Evolutionary conservation across 2,888 invertebrate genomes (phyloP), one percentile per base, ranked within the genome.

Genomic region (Drosophila ustulata): DNA sequence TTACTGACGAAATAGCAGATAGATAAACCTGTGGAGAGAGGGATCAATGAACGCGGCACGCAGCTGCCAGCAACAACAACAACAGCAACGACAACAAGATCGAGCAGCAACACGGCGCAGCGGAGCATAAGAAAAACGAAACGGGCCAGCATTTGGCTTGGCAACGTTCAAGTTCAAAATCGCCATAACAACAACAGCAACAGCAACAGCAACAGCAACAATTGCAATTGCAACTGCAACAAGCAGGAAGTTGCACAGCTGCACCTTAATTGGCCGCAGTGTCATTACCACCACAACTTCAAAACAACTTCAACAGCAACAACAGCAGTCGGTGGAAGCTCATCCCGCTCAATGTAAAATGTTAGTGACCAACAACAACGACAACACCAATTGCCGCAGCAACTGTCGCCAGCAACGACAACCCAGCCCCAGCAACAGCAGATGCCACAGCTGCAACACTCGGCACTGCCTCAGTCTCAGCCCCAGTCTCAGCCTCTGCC

Each of bases 331-430:
- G 6, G 50, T 53, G 66, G 51, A 50, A 58, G 58, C 75, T 69
- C 75, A 69, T 66, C 71, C 51, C 69, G 79, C 90, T 91, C 88
- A 83, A 92, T 92, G 92, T 91, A 92, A 91, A 76, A 93, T 93
- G 92, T 91, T 92, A 91, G 92, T 91, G 86, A 78, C 87, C 80
- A 90, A 81, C 75, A 91, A 52, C 90, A 67, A 78, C 90, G 67
- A 89, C 90, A 74, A 88, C 37, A 64, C 43, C 34, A 52, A 25
- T 53, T 53, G 41, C 57, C 66, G 39, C 64, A 47, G 25, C 49
- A 43, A n/a, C 13, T 23, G 88, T 59, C 41, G 32, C 26, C 68
- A 62, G 11, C 75, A 90, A 73, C 75, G 90, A 55, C 58, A 62
- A 34, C 66, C 52, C 18, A 37, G 52, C 47, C 59, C 34, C 51